Percentiles rank a stretch among this genome's conserved stretches.
These are phyloP conservation scores for Polydrusus tereticollis DNA, from an alignment of 2,888 invertebrate species.

Conservation along the genomic window DNA sequence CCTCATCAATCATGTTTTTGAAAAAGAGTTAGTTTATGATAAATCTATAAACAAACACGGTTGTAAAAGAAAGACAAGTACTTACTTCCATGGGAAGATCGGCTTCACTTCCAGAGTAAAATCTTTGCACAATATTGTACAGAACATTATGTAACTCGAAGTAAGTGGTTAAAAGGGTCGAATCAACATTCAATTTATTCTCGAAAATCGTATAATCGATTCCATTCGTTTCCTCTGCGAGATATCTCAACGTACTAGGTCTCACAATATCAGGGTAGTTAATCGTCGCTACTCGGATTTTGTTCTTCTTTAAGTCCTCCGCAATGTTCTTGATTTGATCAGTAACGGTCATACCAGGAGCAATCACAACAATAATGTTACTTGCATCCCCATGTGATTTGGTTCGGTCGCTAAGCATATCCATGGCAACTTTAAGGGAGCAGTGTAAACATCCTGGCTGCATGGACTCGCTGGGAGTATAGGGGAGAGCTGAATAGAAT, in stretches of 20 bases:
- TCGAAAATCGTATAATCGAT: constrained; percentile 70
- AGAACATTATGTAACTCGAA: constrained; percentile 69
- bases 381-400: constrained; percentile 68
- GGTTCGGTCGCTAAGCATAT: constrained; percentile 68
- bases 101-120: constrained; percentile 67
- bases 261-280: constrained; percentile 70
- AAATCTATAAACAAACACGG: no score
- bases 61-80: no score
- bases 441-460: constrained; percentile 69
- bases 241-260: constrained; percentile 66
- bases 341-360: constrained; percentile 69
- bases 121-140: constrained; percentile 67
- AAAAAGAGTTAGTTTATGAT: no score
- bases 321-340: constrained; percentile 65
- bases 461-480: constrained; percentile 68
- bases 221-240: constrained; percentile 68
- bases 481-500: constrained; percentile 66
- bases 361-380: constrained; percentile 71
- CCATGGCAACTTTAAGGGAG: constrained; percentile 65
- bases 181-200: constrained; percentile 69
- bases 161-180: constrained; percentile 69
- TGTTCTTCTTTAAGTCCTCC: constrained; percentile 65
- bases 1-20: no score
- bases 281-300: constrained; percentile 70
- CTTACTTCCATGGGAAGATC: constrained; percentile 68